Conservation (phyloP, 2,888 invertebrate genomes). For the Meiosimyza decipiens region DNA sequence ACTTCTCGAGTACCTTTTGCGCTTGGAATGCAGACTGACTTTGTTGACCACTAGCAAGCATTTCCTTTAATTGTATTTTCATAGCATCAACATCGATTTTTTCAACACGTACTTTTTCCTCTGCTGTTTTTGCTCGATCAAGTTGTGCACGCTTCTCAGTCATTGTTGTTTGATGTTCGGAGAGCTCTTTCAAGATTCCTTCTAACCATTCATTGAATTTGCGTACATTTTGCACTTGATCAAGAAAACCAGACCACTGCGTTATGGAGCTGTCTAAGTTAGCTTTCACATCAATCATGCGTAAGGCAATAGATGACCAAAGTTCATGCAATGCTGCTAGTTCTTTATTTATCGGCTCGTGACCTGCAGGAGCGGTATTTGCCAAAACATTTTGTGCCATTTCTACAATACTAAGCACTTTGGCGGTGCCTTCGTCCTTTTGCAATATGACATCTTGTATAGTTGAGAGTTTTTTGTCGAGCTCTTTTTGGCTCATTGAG, state of each 20-base stretch:
- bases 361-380: slow-evolving; percentile 90
- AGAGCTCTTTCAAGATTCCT: slow-evolving; percentile 77
- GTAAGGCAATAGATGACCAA: slow-evolving; percentile 87
- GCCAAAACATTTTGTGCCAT: slow-evolving; percentile 90
- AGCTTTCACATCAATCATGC: slow-evolving; percentile 91
- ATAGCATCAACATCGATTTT: slow-evolving; percentile 89
- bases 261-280: slow-evolving; percentile 89
- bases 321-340: slow-evolving; percentile 86
- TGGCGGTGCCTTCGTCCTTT: slow-evolving; percentile 92
- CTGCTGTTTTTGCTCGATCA: slow-evolving; percentile 85
- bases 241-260: slow-evolving; percentile 90
- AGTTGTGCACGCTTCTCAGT: slow-evolving; percentile 87
- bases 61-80: slow-evolving; percentile 85
- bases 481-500: slow-evolving; percentile 84
- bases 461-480: slow-evolving; percentile 85
- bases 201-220: slow-evolving; percentile 85
- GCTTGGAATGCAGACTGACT: slow-evolving; percentile 86
- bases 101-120: slow-evolving; percentile 89
- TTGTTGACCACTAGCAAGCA: slow-evolving; percentile 87
- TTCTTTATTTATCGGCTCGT: slow-evolving; percentile 85
- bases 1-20: slow-evolving; percentile 84
- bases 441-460: slow-evolving; percentile 88
- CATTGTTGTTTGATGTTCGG: slow-evolving; percentile 82
- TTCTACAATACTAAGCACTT: slow-evolving; percentile 89
- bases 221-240: slow-evolving; percentile 86